Evolutionary conservation across 1,140 invertebrate genomes (phyloP).

Genomic region (Caenorhabditis inopinata): DNA sequence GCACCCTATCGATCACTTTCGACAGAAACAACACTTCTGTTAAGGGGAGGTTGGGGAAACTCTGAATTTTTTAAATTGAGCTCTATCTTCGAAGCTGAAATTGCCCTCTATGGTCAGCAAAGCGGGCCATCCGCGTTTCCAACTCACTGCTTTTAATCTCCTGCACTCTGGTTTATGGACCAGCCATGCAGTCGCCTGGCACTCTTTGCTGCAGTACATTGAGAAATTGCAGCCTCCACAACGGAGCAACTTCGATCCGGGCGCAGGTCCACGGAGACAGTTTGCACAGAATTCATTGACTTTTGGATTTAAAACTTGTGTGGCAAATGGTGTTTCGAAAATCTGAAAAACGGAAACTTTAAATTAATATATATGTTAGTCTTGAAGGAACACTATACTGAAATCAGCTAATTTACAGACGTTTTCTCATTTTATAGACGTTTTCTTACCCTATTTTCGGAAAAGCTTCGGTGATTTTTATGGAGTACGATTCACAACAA

Average conservation of each 20-base stretch:
- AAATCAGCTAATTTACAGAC: too few species aligned
- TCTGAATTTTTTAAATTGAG: not conserved
- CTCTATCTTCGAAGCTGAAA: not conserved
- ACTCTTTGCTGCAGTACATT: slow-evolving; percentile 57
- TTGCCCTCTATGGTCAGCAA: too few species aligned
- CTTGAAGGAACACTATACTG: too few species aligned
- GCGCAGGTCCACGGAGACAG: slow-evolving; percentile 45
- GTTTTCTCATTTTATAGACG: too few species aligned
- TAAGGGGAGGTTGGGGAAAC: slow-evolving; percentile 58
- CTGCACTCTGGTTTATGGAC: slow-evolving; percentile 52
- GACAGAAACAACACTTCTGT: slow-evolving; percentile 60
- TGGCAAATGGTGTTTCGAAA: slow-evolving; percentile 55
- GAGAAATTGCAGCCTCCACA: slow-evolving; percentile 54
- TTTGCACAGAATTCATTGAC: slow-evolving; percentile 56
- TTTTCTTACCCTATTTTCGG: too few species aligned
- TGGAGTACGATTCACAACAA: too few species aligned
- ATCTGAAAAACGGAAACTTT: slow-evolving; percentile 23
- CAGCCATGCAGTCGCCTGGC: slow-evolving; percentile 57
- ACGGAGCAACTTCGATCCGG: slow-evolving; percentile 47
- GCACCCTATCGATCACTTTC: slow-evolving; percentile 53
- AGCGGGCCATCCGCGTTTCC: too few species aligned
- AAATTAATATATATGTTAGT: too few species aligned
- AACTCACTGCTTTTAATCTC: slow-evolving; percentile 48
- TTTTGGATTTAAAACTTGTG: slow-evolving; percentile 49
- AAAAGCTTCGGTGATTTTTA: too few species aligned